Base-by-base conservation (phyloP, 1,140 invertebrate genomes). In the Octopus sinensis region DNA sequence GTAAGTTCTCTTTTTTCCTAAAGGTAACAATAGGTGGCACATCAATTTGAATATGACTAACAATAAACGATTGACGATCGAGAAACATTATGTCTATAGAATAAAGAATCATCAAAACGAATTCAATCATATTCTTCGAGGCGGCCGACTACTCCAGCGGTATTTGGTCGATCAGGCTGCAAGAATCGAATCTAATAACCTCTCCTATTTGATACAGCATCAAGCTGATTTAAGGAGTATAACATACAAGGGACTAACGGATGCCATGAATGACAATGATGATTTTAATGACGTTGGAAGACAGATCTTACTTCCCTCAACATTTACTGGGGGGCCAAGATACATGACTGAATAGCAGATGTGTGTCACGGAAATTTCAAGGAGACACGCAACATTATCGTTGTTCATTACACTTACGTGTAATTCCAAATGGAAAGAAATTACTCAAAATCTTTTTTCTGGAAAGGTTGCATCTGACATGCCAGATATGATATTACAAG, bases 231-330 rank as follows among this genome's bases (percentile, higher is more conserved):
- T 68, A n/a, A 68, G 62, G n/a, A 12, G 9, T 12, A 68, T 68
- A 68, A 68, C 62, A 12, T 68, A 68, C 62, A 68, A n/a, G n/a
- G 62, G 62, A 9, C 62, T 68, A n/a, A 68, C 62, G n/a, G 62
- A 68, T 68, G 62, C 62, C 9, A 12, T 68, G n/a, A 68, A 68
- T 68, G 62, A 68, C n/a, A 68, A 68, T 68, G 62, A 68, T 68
- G 62, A 68, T 68, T 68, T 68, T 9, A n/a, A 68, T 12, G n/a
- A 68, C 62, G n/a, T 68, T 68, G 62, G 62, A 68, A 68, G n/a
- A n/a, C 62, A n/a, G 9, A 68, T 68, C n/a, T 12, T 68, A 9
- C 62, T 68, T 68, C n/a, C 62, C 62, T 68, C 62, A 68, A 68
- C 62, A 68, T 68, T 68, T 68, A n/a, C n/a, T 68, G 62, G 62